phyloP scores from a whole-genome alignment of 2,888 invertebrate species.

The Venustoraphidia nigricollis region DNA sequence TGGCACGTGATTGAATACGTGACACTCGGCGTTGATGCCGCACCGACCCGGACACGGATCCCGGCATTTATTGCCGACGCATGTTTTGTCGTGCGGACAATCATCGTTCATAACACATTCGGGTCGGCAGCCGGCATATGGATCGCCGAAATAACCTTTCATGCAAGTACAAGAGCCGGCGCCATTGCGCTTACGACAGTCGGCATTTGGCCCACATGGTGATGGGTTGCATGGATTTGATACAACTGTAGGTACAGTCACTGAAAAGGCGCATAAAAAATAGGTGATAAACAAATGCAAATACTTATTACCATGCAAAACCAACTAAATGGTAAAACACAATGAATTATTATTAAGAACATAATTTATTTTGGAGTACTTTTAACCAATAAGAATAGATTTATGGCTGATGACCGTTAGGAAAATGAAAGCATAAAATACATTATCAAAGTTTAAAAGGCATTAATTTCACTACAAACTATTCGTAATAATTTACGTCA shows the following conservation, averaged over 20 bases:
- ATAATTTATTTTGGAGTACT: too few species aligned
- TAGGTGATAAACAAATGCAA: too few species aligned
- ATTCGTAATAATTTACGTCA: too few species aligned
- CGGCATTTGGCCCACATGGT: slow-evolving; percentile 65
- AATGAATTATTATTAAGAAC: not conserved
- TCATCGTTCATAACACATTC: slow-evolving; percentile 67
- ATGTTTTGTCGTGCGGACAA: slow-evolving; percentile 53
- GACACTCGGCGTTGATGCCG: slow-evolving; percentile 62
- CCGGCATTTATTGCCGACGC: slow-evolving; percentile 61
- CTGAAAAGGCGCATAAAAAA: too few species aligned
- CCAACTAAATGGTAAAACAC: too few species aligned
- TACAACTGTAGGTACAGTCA: too few species aligned
- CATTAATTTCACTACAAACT: too few species aligned
- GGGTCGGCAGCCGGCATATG: slow-evolving; percentile 64
- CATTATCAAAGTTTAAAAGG: too few species aligned
- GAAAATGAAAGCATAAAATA: too few species aligned
- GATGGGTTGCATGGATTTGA: slow-evolving; percentile 58
- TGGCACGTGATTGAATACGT: slow-evolving; percentile 59
- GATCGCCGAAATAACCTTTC: slow-evolving; percentile 60
- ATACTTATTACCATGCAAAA: too few species aligned
- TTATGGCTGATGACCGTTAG: too few species aligned
- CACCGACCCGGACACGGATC: slow-evolving; percentile 67
- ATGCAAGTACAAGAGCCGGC: slow-evolving; percentile 64
- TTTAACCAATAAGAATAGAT: too few species aligned
- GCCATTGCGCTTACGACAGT: slow-evolving; percentile 58